Base-by-base conservation (phyloP, 2,113 vertebrate species). In the Pithys albifrons region DNA sequence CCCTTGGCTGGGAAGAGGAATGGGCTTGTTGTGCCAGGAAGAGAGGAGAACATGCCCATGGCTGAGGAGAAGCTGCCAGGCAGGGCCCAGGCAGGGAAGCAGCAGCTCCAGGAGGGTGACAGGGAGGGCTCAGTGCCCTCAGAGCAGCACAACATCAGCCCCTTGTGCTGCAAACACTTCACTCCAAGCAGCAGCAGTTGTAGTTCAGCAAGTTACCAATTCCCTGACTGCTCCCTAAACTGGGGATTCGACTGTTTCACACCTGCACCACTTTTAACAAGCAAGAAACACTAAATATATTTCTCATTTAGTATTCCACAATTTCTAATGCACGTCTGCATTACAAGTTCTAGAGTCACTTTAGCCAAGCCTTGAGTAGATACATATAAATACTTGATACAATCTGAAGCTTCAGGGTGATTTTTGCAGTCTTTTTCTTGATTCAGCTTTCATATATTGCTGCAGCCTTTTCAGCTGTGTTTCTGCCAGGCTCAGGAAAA, bases 161-260 rank as follows among this genome's bases (percentile, higher is more conserved):
- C 46, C 59, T 28, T 6, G 27, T 10, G 29, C 55, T 64, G 61
- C 46, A 15, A 66, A 58, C 9, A 3, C 35, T 10, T 20, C 7
- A 45, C 7, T 54, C 24, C 71, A 41, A 22, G 20, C 49, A 39
- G 3, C 3, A 92, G 58, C 43, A 59, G 17, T 2, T 19, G 7
- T 1, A 8, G 19, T 37, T 18, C 9, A 23, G 7, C 24, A 1
- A 13, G 73, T 24, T 4, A 33, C 8, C 18, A 29, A 22, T 19
- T 12, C 29, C n/a, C 25, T 9, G 10, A 59, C 6, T 6, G 3
- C n/a, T 37, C 4, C 10, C 58, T 48, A 9, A 46, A 11, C 0
- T 22, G 22, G 7, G 33, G 6, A 64, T 19, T 35, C 33, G 37
- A 3, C 19, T 43, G n/a, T 13, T 71, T 18, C 45, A 48, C 3